Percentiles rank a stretch among this genome's conserved stretches.
These are phyloP conservation scores for Austrolebias charrua DNA, from an alignment of 2,797 vertebrate species.

Conservation along the genomic window DNA sequence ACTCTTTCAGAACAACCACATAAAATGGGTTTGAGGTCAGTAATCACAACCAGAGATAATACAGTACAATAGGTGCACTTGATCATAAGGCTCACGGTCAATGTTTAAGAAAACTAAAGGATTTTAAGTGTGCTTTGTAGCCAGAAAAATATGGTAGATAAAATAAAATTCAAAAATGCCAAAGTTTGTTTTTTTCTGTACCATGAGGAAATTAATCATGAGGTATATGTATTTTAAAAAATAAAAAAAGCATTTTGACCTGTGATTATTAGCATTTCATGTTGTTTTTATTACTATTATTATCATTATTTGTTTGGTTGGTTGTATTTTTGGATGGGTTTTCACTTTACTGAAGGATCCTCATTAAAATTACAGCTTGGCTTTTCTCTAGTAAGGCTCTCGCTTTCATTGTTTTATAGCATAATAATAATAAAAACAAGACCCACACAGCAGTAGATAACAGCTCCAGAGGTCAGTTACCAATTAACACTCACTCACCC, in stretches of 20 bases:
- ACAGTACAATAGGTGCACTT: too few relatives aligned
- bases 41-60: too few relatives aligned
- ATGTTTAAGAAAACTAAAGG: too few relatives aligned
- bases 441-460: constrained; percentile 37
- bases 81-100: too few relatives aligned
- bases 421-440: constrained; percentile 66
- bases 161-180: not conserved
- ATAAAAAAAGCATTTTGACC: constrained; percentile 27
- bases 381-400: constrained; percentile 49
- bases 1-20: too few relatives aligned
- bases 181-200: constrained; percentile 19
- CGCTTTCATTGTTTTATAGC: constrained; percentile 34
- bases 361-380: constrained; percentile 46
- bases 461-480: constrained; percentile 58
- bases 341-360: constrained; percentile 57
- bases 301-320: too few relatives aligned
- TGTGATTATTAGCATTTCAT: constrained; percentile 16
- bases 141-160: too few relatives aligned
- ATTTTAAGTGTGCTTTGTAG: too few relatives aligned
- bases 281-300: too few relatives aligned
- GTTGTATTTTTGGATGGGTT: constrained; percentile 54
- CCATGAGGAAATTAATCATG: not conserved
- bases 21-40: too few relatives aligned
- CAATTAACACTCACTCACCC: constrained; percentile 72
- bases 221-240: constrained; percentile 31